Evolutionary conservation across 2,888 invertebrate species (phyloP), one percentile per base, ranked within the genome.

Genomic region (Ecliptopera silaceata): DNA sequence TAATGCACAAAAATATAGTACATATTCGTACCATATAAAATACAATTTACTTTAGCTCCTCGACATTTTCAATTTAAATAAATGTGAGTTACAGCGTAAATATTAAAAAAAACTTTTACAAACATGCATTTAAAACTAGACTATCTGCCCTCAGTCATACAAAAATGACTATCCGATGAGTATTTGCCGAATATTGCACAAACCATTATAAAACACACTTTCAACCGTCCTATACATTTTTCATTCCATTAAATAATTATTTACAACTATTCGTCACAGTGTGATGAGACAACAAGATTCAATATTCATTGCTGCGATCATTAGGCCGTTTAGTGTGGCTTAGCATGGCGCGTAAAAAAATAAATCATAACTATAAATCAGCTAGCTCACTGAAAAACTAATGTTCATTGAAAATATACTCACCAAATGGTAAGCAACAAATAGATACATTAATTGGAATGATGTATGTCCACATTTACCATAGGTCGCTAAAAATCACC

Each of bases 161-260:
- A 69, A 78, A 71, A 72, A 70, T 80, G 82, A 85, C 86, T 87
- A 86, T 73, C 74, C 77, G 71, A 82, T 86, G 89, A 90, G 89
- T 89, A 90, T 89, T 59, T 89, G 84, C 84, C 84, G 79, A 86
- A 87, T 89, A 90, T 89, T 90, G 89, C 89, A 90, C 89, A 82
- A 76, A 77, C 79, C 65, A 75, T 64, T 58, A 58, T 50, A 58
- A 56, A 56, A 66, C 52, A 64, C 52, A 68, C 45, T 45, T 56
- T 55, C 32, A 11, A 70, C 67, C 64, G 68, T 68, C 53, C 51
- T 65, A 64, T 26, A 68, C 20, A 42, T 54, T 42, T 67, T 63
- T 53, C 56, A 63, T 66, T 56, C 66, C 47, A 56, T 64, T 57
- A 52, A 64, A 61, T 65, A 55, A n/a, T 38, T 61, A 58, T 59